Evolutionary conservation across 1,140 invertebrate species (phyloP).

Genomic region (Drosophila repletoides): DNA sequence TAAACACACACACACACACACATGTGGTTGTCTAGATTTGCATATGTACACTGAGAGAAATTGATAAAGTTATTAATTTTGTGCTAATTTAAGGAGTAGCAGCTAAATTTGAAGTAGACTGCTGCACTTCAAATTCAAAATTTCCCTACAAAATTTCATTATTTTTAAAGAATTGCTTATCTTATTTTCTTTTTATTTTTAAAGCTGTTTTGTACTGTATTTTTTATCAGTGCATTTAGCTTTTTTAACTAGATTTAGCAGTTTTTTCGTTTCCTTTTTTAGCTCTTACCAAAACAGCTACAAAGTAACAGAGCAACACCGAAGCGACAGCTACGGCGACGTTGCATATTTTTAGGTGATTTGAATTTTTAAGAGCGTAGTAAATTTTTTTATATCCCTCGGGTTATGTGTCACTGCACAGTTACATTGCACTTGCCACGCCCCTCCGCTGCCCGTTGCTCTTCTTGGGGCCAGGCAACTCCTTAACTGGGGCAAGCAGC

Average conservation of each 20-base stretch:
- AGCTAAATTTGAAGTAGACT: too few relatives aligned
- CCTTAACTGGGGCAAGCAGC: conserved; percentile 1
- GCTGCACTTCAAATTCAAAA: too few relatives aligned
- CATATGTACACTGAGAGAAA: conserved; percentile 31
- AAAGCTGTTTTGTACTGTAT: background rate
- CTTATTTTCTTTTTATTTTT: background rate
- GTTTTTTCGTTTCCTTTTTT: conserved; percentile 2
- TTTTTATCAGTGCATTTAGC: conserved; percentile 6
- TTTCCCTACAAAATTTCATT: too few relatives aligned
- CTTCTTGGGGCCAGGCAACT: background rate
- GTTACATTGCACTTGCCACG: background rate
- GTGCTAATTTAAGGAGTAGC: too few relatives aligned
- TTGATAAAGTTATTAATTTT: background rate
- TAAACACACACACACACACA: conserved; percentile 12
- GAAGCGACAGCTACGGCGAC: background rate
- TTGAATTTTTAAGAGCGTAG: conserved; percentile 71
- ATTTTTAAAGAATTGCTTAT: too few relatives aligned
- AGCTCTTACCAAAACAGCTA: too few relatives aligned
- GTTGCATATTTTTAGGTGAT: conserved; percentile 76
- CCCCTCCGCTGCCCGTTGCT: background rate
- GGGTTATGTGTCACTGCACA: conserved; percentile 63
- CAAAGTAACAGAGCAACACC: background rate
- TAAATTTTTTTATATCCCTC: conserved; percentile 68
- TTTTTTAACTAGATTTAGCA: conserved; percentile 13
- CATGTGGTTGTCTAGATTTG: conserved; percentile 4